Conservation (phyloP, 2,888 invertebrate genomes). For the Euplexia lucipara region DNA sequence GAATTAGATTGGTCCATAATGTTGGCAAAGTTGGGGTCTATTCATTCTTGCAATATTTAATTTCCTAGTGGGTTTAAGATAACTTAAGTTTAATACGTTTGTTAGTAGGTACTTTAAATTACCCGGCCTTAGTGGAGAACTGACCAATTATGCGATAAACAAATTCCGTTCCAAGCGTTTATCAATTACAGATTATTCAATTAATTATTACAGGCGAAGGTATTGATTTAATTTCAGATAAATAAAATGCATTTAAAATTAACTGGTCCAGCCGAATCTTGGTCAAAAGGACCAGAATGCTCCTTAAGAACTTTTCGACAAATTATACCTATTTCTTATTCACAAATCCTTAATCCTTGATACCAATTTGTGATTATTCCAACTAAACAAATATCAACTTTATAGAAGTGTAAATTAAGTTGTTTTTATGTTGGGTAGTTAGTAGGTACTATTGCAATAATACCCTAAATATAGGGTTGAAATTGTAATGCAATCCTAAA, state of each 20-base stretch:
- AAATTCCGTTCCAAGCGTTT: constrained; percentile 22
- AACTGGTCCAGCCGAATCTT: not conserved
- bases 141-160: constrained; percentile 15
- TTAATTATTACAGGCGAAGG: constrained; percentile 1
- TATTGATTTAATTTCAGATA: constrained; percentile 48
- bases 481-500: too few species aligned
- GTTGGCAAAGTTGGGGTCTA: not conserved
- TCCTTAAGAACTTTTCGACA: not conserved
- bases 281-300: too few species aligned
- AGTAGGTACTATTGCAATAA: too few species aligned
- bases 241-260: constrained; percentile 15
- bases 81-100: constrained; percentile 13
- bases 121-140: constrained; percentile 8
- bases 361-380: too few species aligned
- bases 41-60: constrained; percentile 34
- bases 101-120: constrained; percentile 13
- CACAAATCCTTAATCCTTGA: not conserved
- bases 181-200: constrained; percentile 32
- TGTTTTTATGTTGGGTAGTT: too few species aligned
- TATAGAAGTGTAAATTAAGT: too few species aligned
- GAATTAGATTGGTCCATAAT: not conserved
- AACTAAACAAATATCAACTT: too few species aligned
- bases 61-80: constrained; percentile 15
- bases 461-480: too few species aligned
- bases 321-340: not conserved